Evolutionary conservation across 2,888 invertebrate species (phyloP).

Genomic region (Trypoxylon attenuatum): DNA sequence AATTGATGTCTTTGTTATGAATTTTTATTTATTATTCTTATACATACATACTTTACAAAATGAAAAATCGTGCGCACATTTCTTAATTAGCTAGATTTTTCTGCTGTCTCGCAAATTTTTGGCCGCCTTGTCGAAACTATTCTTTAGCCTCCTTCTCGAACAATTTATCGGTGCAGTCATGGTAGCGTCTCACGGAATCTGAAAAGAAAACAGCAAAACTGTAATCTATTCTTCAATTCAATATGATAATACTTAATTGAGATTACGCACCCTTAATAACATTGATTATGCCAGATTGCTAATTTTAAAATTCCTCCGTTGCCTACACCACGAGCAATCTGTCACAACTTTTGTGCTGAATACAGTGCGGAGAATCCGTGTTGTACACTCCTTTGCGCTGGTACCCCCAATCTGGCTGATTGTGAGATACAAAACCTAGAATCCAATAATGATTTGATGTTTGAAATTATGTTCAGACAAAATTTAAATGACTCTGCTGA

Average conservation of each 20-base stretch:
- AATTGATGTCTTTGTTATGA: background rate
- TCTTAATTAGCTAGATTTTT: too few relatives aligned
- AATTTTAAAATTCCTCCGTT: background rate
- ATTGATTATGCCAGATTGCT: background rate
- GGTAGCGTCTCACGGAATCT: background rate
- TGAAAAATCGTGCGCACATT: too few relatives aligned
- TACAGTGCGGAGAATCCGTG: background rate
- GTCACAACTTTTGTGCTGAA: background rate
- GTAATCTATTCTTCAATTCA: background rate
- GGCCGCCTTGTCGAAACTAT: background rate
- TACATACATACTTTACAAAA: too few relatives aligned
- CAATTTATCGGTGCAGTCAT: background rate
- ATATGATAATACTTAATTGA: background rate
- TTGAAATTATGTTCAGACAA: background rate
- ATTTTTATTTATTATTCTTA: background rate
- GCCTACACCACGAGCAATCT: background rate
- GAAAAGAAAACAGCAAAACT: background rate
- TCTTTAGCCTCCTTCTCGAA: background rate
- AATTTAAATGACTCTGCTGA: background rate
- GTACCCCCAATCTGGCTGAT: background rate
- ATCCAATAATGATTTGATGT: background rate
- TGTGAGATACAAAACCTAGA: background rate
- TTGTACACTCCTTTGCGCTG: background rate
- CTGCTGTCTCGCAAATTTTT: background rate
- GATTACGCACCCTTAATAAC: background rate